phyloP scores from a whole-genome alignment of 1,140 invertebrate genomes.

The Aphaenogaster rudis region DNA sequence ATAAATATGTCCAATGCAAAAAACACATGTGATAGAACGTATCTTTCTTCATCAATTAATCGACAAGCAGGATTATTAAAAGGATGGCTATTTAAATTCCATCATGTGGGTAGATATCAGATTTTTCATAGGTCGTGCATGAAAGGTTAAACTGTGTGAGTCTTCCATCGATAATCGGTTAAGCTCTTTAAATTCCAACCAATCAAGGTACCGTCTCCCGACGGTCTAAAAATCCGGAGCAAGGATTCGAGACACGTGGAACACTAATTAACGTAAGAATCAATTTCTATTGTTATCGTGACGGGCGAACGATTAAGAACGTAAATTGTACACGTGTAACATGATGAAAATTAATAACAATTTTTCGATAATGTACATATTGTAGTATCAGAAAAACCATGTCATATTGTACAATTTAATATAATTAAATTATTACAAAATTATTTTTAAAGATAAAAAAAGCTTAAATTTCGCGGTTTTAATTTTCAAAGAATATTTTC shows the following conservation, averaged over 20 bases:
- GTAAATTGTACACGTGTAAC: neutral
- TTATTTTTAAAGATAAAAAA: slow-evolving; percentile 2
- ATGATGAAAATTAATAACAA: slow-evolving; percentile 2
- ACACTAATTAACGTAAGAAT: slow-evolving; percentile 32
- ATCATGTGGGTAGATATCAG: slow-evolving; percentile 59
- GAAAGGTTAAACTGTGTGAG: slow-evolving; percentile 59
- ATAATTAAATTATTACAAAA: neutral
- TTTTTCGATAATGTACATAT: neutral
- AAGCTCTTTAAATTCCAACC: slow-evolving; percentile 62
- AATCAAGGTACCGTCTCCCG: slow-evolving; percentile 23
- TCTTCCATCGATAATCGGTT: slow-evolving; percentile 36
- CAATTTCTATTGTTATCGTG: slow-evolving; percentile 1
- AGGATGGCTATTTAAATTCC: slow-evolving; percentile 61
- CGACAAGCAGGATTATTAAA: slow-evolving; percentile 55
- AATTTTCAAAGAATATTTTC: neutral
- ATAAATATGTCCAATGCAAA: neutral
- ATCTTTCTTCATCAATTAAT: slow-evolving; percentile 46
- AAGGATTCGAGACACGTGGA: slow-evolving; percentile 33
- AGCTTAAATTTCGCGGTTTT: neutral
- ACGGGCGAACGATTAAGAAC: neutral
- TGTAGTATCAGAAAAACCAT: neutral
- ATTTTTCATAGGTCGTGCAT: slow-evolving; percentile 64
- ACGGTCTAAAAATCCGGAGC: slow-evolving; percentile 42
- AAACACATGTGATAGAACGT: neutral
- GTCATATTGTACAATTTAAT: neutral